These are phyloP conservation scores for Gonioctena quinquepunctata DNA, from an alignment of 1,140 invertebrate genomes.

Conservation along the genomic window DNA sequence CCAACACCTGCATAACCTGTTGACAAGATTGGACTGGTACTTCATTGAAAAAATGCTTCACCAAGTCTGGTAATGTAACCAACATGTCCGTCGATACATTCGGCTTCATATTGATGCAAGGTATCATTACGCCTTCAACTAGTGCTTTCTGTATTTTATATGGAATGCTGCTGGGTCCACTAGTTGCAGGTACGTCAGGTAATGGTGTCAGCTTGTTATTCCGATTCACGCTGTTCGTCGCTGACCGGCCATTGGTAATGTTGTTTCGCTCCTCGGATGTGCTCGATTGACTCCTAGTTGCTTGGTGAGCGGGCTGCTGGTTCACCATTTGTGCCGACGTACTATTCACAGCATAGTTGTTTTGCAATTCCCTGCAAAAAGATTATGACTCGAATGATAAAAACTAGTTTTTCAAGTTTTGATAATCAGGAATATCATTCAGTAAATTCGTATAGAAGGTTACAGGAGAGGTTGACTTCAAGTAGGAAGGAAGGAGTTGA, in stretches of 20 bases:
- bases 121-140: slow-evolving; percentile 78
- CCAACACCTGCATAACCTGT: slow-evolving; percentile 76
- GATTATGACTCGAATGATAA: too few species aligned
- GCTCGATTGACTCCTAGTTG: slow-evolving; percentile 33
- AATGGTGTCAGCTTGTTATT: slow-evolving; percentile 63
- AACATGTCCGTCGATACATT: slow-evolving; percentile 78
- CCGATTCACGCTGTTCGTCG: slow-evolving; percentile 39
- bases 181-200: slow-evolving; percentile 61
- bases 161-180: slow-evolving; percentile 66
- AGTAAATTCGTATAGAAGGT: too few species aligned
- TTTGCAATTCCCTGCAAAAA: slow-evolving; percentile 27
- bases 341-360: slow-evolving; percentile 30
- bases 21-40: slow-evolving; percentile 73
- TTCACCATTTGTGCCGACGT: slow-evolving; percentile 43
- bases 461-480: too few species aligned
- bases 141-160: slow-evolving; percentile 77
- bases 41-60: slow-evolving; percentile 77
- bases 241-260: slow-evolving; percentile 58
- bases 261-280: slow-evolving; percentile 28
- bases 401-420: too few species aligned
- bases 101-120: slow-evolving; percentile 84
- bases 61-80: slow-evolving; percentile 81
- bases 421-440: too few species aligned
- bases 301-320: slow-evolving; percentile 51
- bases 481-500: too few species aligned